Evolutionary conservation across 2,113 vertebrate genomes (phyloP).

Genomic region (Myotis brandtii): DNA sequence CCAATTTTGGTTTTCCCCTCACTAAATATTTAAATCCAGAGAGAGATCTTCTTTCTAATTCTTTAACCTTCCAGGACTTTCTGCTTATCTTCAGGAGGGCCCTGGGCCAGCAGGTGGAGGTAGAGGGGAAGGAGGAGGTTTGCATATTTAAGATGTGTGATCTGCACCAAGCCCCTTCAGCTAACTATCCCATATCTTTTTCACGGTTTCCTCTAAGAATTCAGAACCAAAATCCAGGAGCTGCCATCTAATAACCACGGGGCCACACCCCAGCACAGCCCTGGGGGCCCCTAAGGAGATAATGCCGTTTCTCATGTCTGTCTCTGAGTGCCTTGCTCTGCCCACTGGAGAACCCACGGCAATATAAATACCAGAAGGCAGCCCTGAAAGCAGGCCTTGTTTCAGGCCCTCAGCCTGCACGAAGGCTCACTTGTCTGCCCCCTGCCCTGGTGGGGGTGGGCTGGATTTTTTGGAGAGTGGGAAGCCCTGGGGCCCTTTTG

Average conservation of each 20-base stretch:
- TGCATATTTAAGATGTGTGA: neutral
- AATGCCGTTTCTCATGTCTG: conserved; percentile 47
- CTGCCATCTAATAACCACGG: neutral
- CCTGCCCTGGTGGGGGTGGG: neutral
- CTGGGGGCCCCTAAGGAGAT: neutral
- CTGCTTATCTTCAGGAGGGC: neutral
- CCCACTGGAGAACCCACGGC: conserved; percentile 17
- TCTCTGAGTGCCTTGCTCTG: neutral
- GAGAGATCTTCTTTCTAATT: neutral
- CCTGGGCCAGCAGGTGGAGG: neutral
- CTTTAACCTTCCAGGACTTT: conserved; percentile 3
- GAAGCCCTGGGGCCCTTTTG: conserved; percentile 8
- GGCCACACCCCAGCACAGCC: neutral
- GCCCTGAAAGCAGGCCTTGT: conserved; percentile 76
- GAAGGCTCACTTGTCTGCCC: conserved; percentile 37
- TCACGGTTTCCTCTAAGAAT: conserved; percentile 25
- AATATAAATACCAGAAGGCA: conserved; percentile 58
- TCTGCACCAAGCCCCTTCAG: neutral
- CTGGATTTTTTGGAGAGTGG: conserved; percentile 60
- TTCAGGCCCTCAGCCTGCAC: neutral
- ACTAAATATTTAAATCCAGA: neutral
- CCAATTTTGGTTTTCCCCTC: neutral
- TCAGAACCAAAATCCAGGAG: neutral
- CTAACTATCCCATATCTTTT: neutral
- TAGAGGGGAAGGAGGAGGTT: neutral